Evolutionary conservation across 2,888 invertebrate species (phyloP), one percentile per base, ranked within the genome.

Genomic region (Cryptosula pallasiana): DNA sequence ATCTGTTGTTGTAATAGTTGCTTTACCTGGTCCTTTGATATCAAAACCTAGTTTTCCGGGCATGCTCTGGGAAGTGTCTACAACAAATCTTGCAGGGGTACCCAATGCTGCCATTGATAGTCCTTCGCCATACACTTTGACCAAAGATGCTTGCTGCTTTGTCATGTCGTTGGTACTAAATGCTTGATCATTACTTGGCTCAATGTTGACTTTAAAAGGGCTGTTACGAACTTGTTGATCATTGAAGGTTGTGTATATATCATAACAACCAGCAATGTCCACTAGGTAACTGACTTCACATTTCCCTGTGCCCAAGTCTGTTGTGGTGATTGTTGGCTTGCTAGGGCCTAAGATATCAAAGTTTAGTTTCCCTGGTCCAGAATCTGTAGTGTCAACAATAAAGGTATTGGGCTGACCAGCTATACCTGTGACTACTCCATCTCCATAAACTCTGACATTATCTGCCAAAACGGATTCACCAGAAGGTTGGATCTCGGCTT

Each of bases 351-450:
- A 1, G 5, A 63, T 32, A 34, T 63, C 63, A 63, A 63, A 63
- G 3, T 5, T 13, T 2, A 63, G 63, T 34, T 63, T 34, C 2
- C 63, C 63, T 13, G 27, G 13, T 16, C 32, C 32, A 74, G 97
- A 98, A 84, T 95, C 93, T 29, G 90, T 90, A 72, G 93, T 92
- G 78, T 91, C 91, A 23, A 99, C 91, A 0, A 91, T 92, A 86
- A 99, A 99, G 82, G 91, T 91, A 23, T 5, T 25, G 25, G 23
- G 13, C 25, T 57, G 5, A 23, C 25, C 57, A 13, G n/a, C 57
- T 57, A 13, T 23, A 13, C 57, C 57, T 57, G 13, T 5, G n/a
- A 23, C 25, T 25, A 57, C 5, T 5, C 57, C 57, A 23, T 57
- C 57, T 9, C 57, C 57, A 25, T 5, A n/a, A 13, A 57, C 57